phyloP scores from a whole-genome alignment of 2,888 invertebrate species.

The Sinohyriopsis cumingii region DNA sequence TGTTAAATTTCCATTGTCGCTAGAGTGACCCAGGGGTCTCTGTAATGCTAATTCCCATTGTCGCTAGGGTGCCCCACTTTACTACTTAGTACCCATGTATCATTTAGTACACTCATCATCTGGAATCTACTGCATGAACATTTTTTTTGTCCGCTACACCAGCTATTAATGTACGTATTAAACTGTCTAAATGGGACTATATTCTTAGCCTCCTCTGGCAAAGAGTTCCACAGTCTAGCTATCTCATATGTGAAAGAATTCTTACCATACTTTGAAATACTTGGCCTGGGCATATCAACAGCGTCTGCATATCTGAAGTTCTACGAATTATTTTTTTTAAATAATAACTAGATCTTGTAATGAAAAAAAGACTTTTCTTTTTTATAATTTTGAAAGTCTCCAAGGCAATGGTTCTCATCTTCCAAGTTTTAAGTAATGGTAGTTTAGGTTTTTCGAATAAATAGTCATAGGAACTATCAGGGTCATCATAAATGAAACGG shows the following conservation, averaged over 20 bases:
- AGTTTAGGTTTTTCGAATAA: constrained; percentile 2
- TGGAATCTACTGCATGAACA: too few relatives aligned
- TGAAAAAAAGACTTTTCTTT: not conserved
- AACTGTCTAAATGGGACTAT: not conserved
- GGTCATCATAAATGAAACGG: constrained; percentile 5
- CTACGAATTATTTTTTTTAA: not conserved
- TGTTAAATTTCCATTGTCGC: too few relatives aligned
- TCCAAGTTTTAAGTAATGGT: constrained; percentile 1
- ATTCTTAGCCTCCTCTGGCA: constrained; percentile 4
- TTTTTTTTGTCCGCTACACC: too few relatives aligned
- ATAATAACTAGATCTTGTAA: constrained; percentile 5
- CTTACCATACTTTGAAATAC: constrained; percentile 5
- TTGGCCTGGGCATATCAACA: not conserved
- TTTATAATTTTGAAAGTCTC: constrained; percentile 3
- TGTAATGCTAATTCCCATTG: too few relatives aligned
- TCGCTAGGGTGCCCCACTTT: too few relatives aligned
- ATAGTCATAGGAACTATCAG: not conserved
- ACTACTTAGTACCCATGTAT: too few relatives aligned
- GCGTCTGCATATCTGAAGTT: constrained; percentile 1
- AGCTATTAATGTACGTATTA: not conserved
- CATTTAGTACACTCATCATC: too few relatives aligned
- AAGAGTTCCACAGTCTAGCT: constrained; percentile 9
- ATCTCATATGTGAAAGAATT: constrained; percentile 19
- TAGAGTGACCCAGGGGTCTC: too few relatives aligned
- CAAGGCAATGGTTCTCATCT: not conserved